phyloP scores from a whole-genome alignment of 2,113 vertebrate species.

The Scopus umbretta region DNA sequence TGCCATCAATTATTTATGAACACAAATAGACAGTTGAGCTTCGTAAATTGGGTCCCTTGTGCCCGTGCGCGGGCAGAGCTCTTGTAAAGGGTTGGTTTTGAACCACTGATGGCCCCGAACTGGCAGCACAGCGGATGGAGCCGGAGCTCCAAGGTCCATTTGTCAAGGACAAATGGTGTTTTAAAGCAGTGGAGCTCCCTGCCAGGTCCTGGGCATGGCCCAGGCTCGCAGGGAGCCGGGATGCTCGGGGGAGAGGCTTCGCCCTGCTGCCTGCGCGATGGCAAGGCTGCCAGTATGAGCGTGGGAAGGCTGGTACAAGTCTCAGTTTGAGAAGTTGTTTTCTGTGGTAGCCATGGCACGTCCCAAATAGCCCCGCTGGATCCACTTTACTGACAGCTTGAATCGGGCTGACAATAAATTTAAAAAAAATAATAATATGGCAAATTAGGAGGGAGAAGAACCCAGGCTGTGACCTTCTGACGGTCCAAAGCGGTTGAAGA shows the following conservation, averaged over 20 bases:
- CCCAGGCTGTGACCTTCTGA: neutral
- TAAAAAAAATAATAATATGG: fast-evolving
- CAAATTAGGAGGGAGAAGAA: neutral
- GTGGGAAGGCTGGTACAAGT: neutral
- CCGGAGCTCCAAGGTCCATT: too few species aligned
- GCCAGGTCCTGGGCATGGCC: fast-evolving
- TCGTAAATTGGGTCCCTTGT: neutral
- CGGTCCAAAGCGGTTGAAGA: neutral
- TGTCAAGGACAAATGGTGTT: too few species aligned
- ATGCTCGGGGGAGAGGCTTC: neutral
- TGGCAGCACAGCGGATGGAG: neutral
- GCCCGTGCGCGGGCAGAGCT: neutral
- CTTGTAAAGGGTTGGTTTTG: neutral
- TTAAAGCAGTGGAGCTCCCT: too few species aligned
- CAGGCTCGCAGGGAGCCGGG: fast-evolving
- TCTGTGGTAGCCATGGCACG: neutral
- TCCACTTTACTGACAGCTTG: neutral
- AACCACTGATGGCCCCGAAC: neutral
- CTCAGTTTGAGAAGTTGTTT: neutral
- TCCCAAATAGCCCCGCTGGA: neutral
- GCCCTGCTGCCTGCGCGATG: fast-evolving
- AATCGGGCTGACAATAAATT: neutral
- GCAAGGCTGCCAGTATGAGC: neutral
- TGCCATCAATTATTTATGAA: conserved; percentile 6
- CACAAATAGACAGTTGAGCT: neutral